Percentiles rank a stretch among this genome's conserved stretches.
Evolutionary conservation across 2,888 invertebrate genomes (phyloP).

Genomic region (Melikaiella ostensackeni): DNA sequence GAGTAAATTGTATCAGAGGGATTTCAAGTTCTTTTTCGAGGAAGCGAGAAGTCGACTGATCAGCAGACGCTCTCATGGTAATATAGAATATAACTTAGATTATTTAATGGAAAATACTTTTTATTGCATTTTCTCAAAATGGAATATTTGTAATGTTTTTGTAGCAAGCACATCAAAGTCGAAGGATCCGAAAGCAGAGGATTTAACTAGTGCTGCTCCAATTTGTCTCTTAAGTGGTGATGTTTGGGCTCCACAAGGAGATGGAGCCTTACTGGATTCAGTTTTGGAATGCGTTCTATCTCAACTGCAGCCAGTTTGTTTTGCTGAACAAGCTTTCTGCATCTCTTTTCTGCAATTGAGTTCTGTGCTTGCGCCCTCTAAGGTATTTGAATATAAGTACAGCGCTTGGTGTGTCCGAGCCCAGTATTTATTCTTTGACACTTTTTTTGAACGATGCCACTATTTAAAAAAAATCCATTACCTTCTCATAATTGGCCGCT

Average conservation of each 20-base stretch:
- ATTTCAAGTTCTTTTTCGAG: constrained; percentile 88
- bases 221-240: constrained; percentile 72
- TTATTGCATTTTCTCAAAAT: too few relatives aligned
- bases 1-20: constrained; percentile 92
- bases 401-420: too few relatives aligned
- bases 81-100: not conserved
- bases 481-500: too few relatives aligned
- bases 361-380: constrained; percentile 72
- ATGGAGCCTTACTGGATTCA: constrained; percentile 79
- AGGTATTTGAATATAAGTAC: constrained; percentile 60
- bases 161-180: constrained; percentile 68
- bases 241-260: constrained; percentile 72
- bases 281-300: constrained; percentile 91
- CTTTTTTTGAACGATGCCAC: too few relatives aligned
- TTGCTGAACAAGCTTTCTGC: constrained; percentile 97
- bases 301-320: constrained; percentile 92
- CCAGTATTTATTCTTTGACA: too few relatives aligned
- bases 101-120: too few relatives aligned
- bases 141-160: constrained; percentile 35
- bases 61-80: constrained; percentile 64
- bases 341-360: constrained; percentile 93
- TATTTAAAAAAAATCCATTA: too few relatives aligned
- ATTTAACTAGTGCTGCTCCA: constrained; percentile 70
- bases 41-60: constrained; percentile 79
- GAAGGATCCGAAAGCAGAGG: constrained; percentile 69